These are phyloP conservation scores for Hetaerina titia DNA, from an alignment of 2,888 invertebrate genomes.

Conservation along the genomic window DNA sequence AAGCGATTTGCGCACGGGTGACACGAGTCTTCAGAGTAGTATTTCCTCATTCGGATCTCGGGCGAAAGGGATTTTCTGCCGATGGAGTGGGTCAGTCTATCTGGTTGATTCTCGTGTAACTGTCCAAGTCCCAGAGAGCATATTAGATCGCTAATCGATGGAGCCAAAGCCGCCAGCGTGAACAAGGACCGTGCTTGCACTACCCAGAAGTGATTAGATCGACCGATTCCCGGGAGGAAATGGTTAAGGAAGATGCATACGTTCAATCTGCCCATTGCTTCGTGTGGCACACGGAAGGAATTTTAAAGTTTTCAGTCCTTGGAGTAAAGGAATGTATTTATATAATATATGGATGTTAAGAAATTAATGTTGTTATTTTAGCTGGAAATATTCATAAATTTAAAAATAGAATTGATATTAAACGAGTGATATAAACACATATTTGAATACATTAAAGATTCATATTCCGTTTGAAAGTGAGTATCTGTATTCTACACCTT, in stretches of 20 bases:
- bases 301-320: not conserved
- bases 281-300: not conserved
- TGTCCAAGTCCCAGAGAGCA: not conserved
- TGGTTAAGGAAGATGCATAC: not conserved
- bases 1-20: not conserved
- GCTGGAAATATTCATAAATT: no score
- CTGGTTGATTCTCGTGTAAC: not conserved
- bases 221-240: not conserved
- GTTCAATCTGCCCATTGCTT: not conserved
- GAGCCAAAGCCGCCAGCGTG: not conserved
- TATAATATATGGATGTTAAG: no score
- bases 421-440: no score
- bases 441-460: no score
- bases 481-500: no score
- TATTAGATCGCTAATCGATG: not conserved
- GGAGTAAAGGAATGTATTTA: no score
- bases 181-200: not conserved
- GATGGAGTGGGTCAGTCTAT: not conserved
- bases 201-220: not conserved
- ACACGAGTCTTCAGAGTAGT: not conserved
- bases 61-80: not conserved
- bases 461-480: no score
- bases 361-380: no score
- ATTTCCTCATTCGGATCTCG: not conserved
- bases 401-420: no score